Evolutionary conservation across 2,797 vertebrate species (phyloP), one percentile per base, ranked within the genome.

Genomic region (Thalassophryne amazonica): DNA sequence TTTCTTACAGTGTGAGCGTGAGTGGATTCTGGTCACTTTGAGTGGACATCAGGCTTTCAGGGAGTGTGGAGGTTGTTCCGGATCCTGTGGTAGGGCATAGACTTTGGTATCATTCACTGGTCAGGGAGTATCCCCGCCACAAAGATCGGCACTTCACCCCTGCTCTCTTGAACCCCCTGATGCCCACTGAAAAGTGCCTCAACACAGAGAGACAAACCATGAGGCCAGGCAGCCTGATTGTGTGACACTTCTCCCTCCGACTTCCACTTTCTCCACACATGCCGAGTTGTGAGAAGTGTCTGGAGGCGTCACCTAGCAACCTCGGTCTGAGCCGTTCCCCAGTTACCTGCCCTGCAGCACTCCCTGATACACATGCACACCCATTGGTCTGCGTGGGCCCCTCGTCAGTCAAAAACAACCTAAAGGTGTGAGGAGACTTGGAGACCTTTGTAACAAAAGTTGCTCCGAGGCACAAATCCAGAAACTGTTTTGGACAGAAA

Each of bases 21-120:
- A 61, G 36, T 32, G 45, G 43, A 33, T 49, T 51, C 41, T 31
- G 21, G 56, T 40, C 69, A 51, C 60, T 62, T 5, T 0, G 13
- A 6, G 22, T 22, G 60, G 22, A 59, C 40, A 5, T 62, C 54
- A 59, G 69, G 64, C n/a, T 61, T 58, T 59, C 18, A 43, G 70
- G 66, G 67, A 69, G 62, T 0, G 31, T 58, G 55, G 36, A 31
- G 15, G 29, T 52, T 0, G 38, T 30, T 69, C 60, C 21, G 12
- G 46, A 58, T 75, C 84, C 48, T 54, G 21, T 11, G 60, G 73
- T 58, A 34, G 72, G 79, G 84, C 83, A 81, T 89, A 83, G 59
- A 85, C 89, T 91, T 91, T 90, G 90, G 90, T 90, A 91, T 91
- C 86, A 86, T 91, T 89, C 87, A 83, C 85, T 79, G 59, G n/a